Conservation (phyloP, 2,113 vertebrate species). For the Stegastes partitus region DNA sequence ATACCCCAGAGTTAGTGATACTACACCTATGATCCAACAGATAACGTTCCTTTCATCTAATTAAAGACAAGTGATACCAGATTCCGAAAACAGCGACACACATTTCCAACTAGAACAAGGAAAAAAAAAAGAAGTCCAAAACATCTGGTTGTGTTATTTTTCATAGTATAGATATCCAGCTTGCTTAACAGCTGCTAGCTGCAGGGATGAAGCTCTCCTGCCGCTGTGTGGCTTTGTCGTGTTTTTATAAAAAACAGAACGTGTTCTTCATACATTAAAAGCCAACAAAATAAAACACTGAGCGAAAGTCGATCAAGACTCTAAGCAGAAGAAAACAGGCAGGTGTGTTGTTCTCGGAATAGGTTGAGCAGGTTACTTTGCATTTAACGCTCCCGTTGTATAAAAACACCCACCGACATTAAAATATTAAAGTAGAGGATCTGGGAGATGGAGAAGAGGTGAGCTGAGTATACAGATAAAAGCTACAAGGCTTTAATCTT, state of each 20-base stretch:
- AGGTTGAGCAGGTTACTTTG: not conserved
- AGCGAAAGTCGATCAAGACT: constrained; percentile 8
- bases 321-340: not conserved
- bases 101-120: constrained; percentile 10
- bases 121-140: constrained; percentile 7
- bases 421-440: constrained; percentile 46
- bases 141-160: constrained; percentile 54
- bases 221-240: constrained; percentile 46
- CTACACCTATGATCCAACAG: constrained; percentile 60
- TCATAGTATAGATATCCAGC: constrained; percentile 52
- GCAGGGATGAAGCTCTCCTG: constrained; percentile 65
- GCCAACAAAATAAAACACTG: constrained; percentile 8
- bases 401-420: constrained; percentile 37
- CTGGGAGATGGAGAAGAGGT: constrained; percentile 16
- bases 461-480: constrained; percentile 57
- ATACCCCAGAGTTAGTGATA: constrained; percentile 43
- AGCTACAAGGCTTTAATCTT: constrained; percentile 76
- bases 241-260: constrained; percentile 34
- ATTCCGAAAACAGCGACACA: constrained; percentile 23
- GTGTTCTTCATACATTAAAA: constrained; percentile 26
- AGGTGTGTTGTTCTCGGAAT: not conserved
- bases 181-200: constrained; percentile 72
- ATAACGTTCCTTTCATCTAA: constrained; percentile 68
- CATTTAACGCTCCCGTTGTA: constrained; percentile 24
- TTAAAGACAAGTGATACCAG: constrained; percentile 54